Percentiles rank a stretch among this genome's conserved stretches.
Conservation (phyloP, 2,113 vertebrate genomes). For the Alligator sinensis region DNA sequence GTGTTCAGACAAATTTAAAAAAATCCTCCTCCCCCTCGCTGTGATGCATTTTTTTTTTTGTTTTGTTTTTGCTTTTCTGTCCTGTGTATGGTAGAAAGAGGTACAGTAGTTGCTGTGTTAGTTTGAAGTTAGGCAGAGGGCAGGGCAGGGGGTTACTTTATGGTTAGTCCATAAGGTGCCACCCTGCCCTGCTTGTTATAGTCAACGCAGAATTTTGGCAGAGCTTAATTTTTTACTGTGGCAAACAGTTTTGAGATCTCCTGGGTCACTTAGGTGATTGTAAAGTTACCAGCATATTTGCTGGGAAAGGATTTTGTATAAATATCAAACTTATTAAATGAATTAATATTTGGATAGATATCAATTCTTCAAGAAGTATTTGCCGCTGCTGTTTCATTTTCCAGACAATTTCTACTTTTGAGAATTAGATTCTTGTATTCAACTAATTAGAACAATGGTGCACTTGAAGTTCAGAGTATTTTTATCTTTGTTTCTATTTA, state of each 20-base stretch:
- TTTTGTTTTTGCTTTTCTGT: neutral
- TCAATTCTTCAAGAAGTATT: neutral
- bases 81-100: neutral
- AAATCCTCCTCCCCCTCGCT: neutral
- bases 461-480: neutral
- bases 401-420: neutral
- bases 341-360: constrained; percentile 24
- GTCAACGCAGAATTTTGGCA: too few relatives aligned
- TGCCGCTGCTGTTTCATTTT: neutral
- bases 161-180: too few relatives aligned
- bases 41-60: neutral
- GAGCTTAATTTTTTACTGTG: too few relatives aligned
- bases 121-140: too few relatives aligned
- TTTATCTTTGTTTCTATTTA: neutral
- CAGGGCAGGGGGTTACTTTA: too few relatives aligned
- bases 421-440: neutral
- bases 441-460: fast-evolving
- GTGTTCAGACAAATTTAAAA: neutral
- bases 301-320: constrained; percentile 8
- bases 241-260: neutral
- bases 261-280: neutral
- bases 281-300: constrained; percentile 5
- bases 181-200: too few relatives aligned
- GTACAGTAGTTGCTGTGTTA: too few relatives aligned
- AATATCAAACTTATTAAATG: neutral